These are phyloP conservation scores for Gymnopithys bicolor DNA, from an alignment of 2,797 vertebrate genomes.

Conservation along the genomic window DNA sequence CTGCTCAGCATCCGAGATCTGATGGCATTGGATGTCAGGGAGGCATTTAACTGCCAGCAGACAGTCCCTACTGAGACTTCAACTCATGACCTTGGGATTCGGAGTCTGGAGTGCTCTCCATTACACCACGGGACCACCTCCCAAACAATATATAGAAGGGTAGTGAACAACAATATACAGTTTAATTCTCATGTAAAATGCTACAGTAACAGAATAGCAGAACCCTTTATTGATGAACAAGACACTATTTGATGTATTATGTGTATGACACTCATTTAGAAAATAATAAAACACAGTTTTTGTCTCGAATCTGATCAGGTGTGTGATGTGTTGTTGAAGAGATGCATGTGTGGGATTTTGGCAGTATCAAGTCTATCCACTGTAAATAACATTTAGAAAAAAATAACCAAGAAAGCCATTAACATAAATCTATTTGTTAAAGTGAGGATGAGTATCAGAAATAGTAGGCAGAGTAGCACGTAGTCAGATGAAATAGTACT, in stretches of 20 bases:
- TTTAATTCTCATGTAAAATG: not conserved
- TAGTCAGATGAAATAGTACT: constrained; percentile 74
- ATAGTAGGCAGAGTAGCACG: constrained; percentile 3
- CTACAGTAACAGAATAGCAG: not conserved
- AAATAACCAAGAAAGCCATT: constrained; percentile 65
- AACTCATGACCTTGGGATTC: too few species aligned
- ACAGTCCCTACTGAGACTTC: too few species aligned
- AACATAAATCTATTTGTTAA: constrained; percentile 73
- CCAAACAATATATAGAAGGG: not conserved
- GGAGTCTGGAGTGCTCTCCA: too few species aligned
- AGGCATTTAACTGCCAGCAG: too few species aligned
- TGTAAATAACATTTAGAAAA: constrained; percentile 54
- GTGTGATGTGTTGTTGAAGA: not conserved
- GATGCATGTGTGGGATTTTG: constrained; percentile 39
- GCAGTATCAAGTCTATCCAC: constrained; percentile 44
- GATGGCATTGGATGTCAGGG: too few species aligned
- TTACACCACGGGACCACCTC: too few species aligned
- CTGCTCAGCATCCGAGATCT: too few species aligned
- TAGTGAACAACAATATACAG: not conserved
- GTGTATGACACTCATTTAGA: not conserved
- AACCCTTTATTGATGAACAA: not conserved
- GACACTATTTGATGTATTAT: not conserved
- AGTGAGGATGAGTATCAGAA: constrained; percentile 17
- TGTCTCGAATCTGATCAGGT: not conserved
- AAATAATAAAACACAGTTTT: not conserved